These are phyloP conservation scores for Pteronura brasiliensis DNA, from an alignment of 2,113 vertebrate genomes.

Conservation along the genomic window DNA sequence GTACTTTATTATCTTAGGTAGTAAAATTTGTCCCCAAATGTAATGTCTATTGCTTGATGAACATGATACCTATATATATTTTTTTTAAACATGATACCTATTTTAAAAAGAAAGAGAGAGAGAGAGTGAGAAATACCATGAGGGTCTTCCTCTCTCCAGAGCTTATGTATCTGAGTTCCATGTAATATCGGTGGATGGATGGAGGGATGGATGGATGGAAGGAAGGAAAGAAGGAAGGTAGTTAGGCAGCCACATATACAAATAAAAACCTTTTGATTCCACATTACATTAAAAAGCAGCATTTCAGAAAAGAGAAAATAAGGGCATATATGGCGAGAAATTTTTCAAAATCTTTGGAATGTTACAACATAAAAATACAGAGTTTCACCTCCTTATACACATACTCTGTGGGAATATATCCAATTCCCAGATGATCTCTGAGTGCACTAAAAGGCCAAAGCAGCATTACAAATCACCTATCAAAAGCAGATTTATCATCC, in stretches of 20 bases:
- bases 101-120: background rate
- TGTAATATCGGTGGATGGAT: background rate
- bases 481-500: background rate
- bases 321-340: background rate
- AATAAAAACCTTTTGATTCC: background rate
- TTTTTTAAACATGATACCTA: too few species aligned
- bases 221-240: too few species aligned
- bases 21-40: background rate
- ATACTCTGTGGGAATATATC: background rate
- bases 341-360: background rate
- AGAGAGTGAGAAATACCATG: background rate
- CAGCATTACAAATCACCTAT: background rate
- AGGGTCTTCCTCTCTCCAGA: background rate
- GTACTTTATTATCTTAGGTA: background rate
- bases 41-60: background rate
- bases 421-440: background rate
- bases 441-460: background rate
- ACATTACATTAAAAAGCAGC: background rate
- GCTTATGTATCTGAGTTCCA: background rate
- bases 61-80: background rate
- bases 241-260: background rate
- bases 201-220: too few species aligned
- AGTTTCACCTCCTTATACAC: too few species aligned
- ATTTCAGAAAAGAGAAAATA: conserved; percentile 33
- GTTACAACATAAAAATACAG: background rate